Evolutionary conservation across 2,113 vertebrate genomes (phyloP).

Genomic region (Mormoops blainvillei): DNA sequence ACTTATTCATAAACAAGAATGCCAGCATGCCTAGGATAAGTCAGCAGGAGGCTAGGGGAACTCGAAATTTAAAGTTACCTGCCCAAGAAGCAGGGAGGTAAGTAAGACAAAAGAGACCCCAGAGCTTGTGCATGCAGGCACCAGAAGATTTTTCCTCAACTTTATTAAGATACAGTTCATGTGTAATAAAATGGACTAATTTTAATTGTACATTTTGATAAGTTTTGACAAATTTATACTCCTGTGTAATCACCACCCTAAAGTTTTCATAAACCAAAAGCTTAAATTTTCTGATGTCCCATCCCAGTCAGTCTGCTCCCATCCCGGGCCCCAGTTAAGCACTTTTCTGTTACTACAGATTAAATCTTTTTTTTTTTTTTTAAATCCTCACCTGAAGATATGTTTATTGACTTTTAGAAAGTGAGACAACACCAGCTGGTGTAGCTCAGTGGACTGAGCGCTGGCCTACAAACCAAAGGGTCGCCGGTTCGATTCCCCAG

Average conservation of each 20-base stretch:
- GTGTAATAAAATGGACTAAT: not conserved
- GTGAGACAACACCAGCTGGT: no score
- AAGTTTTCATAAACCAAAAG: not conserved
- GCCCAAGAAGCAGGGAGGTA: not conserved
- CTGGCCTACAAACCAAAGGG: no score
- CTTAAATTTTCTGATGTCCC: not conserved
- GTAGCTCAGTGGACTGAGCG: no score
- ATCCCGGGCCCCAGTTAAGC: not conserved
- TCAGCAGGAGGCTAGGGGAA: not conserved
- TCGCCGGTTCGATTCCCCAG: no score
- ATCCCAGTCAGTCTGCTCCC: not conserved
- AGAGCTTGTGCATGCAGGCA: not conserved
- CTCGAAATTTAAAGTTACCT: not conserved
- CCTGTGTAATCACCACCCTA: not conserved
- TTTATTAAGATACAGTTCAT: not conserved
- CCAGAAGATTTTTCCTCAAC: not conserved
- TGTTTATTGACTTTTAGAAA: no score
- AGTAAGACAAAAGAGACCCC: not conserved
- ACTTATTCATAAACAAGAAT: not conserved
- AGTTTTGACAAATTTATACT: not conserved
- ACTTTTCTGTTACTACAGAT: not conserved
- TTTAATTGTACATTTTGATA: not conserved
- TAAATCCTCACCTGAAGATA: no score
- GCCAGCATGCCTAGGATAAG: not conserved
- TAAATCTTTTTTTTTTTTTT: not conserved